Conservation (phyloP, 2,797 vertebrate genomes). For the Arremon aurantiirostris region DNA sequence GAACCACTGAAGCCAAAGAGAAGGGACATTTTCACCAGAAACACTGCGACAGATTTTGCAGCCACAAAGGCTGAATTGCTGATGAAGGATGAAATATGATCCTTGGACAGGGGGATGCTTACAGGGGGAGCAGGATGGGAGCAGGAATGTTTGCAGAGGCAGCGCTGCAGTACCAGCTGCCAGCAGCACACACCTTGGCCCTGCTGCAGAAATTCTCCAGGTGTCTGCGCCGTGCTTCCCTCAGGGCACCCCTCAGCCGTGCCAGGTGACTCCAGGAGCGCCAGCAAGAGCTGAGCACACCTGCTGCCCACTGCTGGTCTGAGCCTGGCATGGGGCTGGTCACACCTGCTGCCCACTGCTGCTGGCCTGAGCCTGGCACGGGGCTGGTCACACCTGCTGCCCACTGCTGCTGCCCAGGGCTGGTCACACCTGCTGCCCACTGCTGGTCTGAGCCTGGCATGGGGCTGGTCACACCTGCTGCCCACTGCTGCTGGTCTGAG, state of each 20-base stretch:
- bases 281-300: constrained; percentile 79
- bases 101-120: constrained; percentile 28
- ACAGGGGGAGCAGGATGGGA: background rate
- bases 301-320: constrained; percentile 71
- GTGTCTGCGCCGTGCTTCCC: constrained; percentile 79
- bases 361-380: background rate
- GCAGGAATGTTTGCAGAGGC: constrained; percentile 60
- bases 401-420: constrained; percentile 66
- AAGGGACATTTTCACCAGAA: constrained; percentile 46
- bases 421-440: constrained; percentile 72
- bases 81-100: constrained; percentile 69
- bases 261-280: constrained; percentile 68
- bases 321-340: too few relatives aligned
- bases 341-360: constrained; percentile 80
- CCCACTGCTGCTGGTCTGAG: constrained; percentile 70
- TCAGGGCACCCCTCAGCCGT: constrained; percentile 74
- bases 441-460: background rate
- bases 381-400: constrained; percentile 73
- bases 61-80: constrained; percentile 38
- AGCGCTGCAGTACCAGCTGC: constrained; percentile 67
- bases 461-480: constrained; percentile 37
- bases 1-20: constrained; percentile 18
- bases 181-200: constrained; percentile 81
- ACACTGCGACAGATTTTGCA: constrained; percentile 59
- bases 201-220: constrained; percentile 85